A percentile compares a stretch with the other conserved stretches of the same genome.
Evolutionary conservation across 2,113 vertebrate genomes (phyloP).

Genomic region (Formicarius rufipectus): DNA sequence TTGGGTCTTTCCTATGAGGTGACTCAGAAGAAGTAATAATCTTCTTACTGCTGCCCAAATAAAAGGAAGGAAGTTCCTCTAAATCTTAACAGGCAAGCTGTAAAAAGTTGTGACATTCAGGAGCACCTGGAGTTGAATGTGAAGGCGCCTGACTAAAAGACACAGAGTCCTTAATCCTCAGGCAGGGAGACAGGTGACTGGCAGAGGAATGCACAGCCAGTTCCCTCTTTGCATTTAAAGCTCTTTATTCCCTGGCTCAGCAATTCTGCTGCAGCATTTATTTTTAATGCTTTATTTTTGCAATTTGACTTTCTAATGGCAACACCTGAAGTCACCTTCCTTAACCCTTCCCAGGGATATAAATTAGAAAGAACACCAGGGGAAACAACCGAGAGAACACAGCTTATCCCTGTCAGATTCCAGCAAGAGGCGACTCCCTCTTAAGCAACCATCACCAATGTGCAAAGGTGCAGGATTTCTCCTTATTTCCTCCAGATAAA

Average conservation of each 20-base stretch:
- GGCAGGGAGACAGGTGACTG: not conserved
- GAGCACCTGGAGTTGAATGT: not conserved
- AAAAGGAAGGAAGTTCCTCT: slow-evolving; percentile 8
- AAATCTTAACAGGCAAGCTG: not conserved
- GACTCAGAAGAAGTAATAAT: not conserved
- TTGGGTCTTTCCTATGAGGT: not conserved
- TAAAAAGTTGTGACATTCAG: slow-evolving; percentile 51
- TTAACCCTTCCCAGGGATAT: not conserved
- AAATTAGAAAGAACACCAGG: not conserved
- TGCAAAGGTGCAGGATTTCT: not conserved
- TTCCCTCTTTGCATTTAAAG: slow-evolving; percentile 38
- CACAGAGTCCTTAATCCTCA: slow-evolving; percentile 22
- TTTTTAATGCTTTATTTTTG: slow-evolving; percentile 36
- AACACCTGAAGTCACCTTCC: slow-evolving; percentile 46
- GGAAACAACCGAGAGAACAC: not conserved
- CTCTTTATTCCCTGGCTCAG: slow-evolving; percentile 48
- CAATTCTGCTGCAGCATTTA: not conserved
- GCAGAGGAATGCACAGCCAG: not conserved
- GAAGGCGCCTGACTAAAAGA: slow-evolving; percentile 4
- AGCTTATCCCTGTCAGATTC: not conserved
- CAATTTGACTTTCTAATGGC: slow-evolving; percentile 34
- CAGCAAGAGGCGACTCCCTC: not conserved
- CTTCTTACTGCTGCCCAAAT: not conserved
- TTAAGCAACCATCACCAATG: fast-evolving
- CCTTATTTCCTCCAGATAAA: not conserved